Evolutionary conservation across 2,113 vertebrate species (phyloP), one percentile per base, ranked within the genome.

Genomic region (Formicarius rufipectus): DNA sequence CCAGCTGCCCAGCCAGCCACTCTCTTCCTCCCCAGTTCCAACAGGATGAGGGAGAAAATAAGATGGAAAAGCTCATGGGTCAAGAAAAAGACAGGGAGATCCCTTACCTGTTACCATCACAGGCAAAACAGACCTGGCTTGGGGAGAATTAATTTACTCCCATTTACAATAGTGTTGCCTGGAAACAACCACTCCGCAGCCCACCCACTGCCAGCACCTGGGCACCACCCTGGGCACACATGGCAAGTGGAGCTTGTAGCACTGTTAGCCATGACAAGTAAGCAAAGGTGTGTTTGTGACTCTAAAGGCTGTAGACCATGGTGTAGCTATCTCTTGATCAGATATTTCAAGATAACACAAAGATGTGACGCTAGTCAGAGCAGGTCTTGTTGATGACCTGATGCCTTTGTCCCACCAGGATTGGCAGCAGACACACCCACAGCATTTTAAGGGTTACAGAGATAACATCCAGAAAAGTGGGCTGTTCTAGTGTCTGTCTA

Each of bases 141-240:
- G 37, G 14, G 10, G 55, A 66, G 52, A 84, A 53, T 21, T 63
- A 11, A 31, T 60, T 67, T 49, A 33, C 42, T 80, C 23, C 33
- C 24, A 60, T 4, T 80, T 56, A 47, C 11, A 60, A 21, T 2
- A 25, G 15, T 45, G 33, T 16, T 28, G 4, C 14, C 58, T 35
- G 39, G 22, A 84, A 50, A 40, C 15, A 79, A 22, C 18, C 2
- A 0, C 30, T 19, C 31, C 2, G 0, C 45, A 11, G 30, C 16
- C 15, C 22, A 9, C 12, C 42, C 0, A 1, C 45, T 14, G 27
- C 37, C 27, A 39, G 49, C 55, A 13, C 28, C 35, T 18, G 28
- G 35, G 22, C 62, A 62, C 49, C 4, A 24, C 33, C 22, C 18
- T 3, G 3, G 23, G 44, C 56, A 20, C 2, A 4, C 24, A 10